Evolutionary conservation across 2,888 invertebrate genomes (phyloP).

Genomic region (Mycalesis mineus): DNA sequence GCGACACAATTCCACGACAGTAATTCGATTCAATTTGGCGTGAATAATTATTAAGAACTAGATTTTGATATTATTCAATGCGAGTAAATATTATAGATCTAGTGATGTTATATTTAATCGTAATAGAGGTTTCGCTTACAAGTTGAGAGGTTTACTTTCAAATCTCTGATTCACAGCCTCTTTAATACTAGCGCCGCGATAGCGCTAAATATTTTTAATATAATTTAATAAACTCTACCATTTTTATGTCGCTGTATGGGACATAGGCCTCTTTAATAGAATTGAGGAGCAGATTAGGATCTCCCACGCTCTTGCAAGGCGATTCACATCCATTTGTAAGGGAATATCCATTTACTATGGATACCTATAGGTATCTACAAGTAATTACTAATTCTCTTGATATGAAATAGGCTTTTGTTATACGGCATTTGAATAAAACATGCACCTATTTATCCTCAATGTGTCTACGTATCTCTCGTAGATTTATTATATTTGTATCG

Average conservation of each 20-base stretch:
- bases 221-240: no score
- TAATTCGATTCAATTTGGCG: background rate
- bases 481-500: constrained; percentile 19
- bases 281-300: no score
- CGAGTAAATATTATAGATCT: background rate
- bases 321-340: background rate
- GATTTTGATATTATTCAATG: background rate
- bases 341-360: background rate
- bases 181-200: no score
- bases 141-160: no score
- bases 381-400: background rate
- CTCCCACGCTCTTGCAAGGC: no score
- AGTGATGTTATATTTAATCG: no score
- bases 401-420: constrained; percentile 7
- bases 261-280: no score
- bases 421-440: constrained; percentile 17
- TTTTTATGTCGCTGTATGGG: no score
- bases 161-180: no score
- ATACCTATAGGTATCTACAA: background rate
- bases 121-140: no score
- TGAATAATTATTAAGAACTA: background rate
- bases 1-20: background rate
- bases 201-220: no score
- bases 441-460: constrained; percentile 16
- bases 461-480: constrained; percentile 9